phyloP scores from a whole-genome alignment of 2,113 vertebrate genomes.

The Hiodon alosoides region DNA sequence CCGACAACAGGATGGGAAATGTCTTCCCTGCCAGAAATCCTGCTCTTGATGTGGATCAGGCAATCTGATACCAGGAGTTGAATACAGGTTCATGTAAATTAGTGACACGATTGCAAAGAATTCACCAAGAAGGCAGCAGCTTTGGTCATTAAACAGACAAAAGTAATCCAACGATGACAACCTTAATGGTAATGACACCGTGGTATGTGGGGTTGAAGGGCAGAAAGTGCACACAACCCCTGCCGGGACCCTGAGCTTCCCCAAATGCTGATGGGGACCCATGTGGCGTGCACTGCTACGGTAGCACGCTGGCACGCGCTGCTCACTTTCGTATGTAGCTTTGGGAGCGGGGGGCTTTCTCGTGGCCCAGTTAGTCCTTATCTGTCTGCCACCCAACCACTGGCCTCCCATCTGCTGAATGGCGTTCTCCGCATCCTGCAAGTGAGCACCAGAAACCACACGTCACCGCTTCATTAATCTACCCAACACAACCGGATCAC shows the following conservation, averaged over 20 bases:
- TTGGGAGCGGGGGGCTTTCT: slow-evolving; percentile 95
- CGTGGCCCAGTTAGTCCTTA: slow-evolving; percentile 97
- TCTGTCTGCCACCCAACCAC: slow-evolving; percentile 96
- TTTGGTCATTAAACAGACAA: not conserved
- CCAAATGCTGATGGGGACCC: not conserved
- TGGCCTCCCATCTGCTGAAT: slow-evolving; percentile 98
- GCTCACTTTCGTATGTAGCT: slow-evolving; percentile 84
- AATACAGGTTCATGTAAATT: too few relatives aligned
- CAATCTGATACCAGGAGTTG: too few relatives aligned
- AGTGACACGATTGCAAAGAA: too few relatives aligned
- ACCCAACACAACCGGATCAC: slow-evolving; percentile 64
- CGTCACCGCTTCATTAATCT: slow-evolving; percentile 35
- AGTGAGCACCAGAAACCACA: not conserved
- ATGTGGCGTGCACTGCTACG: too few relatives aligned
- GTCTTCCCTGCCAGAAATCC: too few relatives aligned
- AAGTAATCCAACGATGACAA: not conserved
- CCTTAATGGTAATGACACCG: not conserved
- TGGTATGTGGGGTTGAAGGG: not conserved
- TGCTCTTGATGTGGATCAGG: too few relatives aligned
- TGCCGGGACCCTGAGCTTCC: too few relatives aligned
- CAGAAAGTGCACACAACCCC: not conserved
- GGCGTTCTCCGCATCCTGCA: slow-evolving; percentile 90
- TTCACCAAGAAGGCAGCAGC: too few relatives aligned
- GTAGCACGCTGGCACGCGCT: not conserved
- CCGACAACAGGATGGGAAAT: too few relatives aligned